These are phyloP conservation scores for Colius striatus DNA, from an alignment of 2,113 vertebrate species.

Conservation along the genomic window DNA sequence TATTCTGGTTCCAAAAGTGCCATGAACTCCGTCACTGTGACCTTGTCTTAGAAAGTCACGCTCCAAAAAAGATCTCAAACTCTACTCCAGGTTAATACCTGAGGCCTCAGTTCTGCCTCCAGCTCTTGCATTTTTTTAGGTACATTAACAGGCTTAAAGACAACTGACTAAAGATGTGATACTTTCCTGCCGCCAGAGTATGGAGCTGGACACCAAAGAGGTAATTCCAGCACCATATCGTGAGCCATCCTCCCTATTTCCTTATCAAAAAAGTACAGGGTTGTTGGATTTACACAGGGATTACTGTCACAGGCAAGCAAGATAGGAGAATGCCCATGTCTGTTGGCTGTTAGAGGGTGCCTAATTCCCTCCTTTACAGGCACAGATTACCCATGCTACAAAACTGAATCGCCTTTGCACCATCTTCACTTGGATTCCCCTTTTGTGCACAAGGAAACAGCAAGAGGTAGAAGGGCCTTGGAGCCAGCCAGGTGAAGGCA, in stretches of 20 bases:
- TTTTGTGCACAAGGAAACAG: neutral
- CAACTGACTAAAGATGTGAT: neutral
- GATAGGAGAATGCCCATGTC: neutral
- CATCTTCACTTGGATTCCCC: neutral
- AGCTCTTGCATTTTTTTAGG: neutral
- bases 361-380: neutral
- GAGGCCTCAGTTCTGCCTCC: neutral
- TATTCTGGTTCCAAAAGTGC: neutral
- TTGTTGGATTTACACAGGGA: neutral
- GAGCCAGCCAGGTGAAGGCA: neutral
- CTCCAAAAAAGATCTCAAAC: neutral
- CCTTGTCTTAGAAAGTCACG: neutral
- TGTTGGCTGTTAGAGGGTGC: neutral
- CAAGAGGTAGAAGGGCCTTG: neutral
- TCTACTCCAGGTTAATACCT: neutral
- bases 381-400: neutral
- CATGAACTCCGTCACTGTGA: neutral
- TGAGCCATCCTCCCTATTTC: neutral
- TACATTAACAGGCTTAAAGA: neutral
- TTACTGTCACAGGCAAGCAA: rapidly evolving
- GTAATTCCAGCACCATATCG: neutral
- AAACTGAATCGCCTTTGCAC: neutral
- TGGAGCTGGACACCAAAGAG: neutral
- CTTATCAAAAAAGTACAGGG: neutral
- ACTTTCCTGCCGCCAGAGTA: rapidly evolving